Evolutionary conservation across 2,888 invertebrate species (phyloP), one percentile per base, ranked within the genome.

Genomic region (Erebia palarica): DNA sequence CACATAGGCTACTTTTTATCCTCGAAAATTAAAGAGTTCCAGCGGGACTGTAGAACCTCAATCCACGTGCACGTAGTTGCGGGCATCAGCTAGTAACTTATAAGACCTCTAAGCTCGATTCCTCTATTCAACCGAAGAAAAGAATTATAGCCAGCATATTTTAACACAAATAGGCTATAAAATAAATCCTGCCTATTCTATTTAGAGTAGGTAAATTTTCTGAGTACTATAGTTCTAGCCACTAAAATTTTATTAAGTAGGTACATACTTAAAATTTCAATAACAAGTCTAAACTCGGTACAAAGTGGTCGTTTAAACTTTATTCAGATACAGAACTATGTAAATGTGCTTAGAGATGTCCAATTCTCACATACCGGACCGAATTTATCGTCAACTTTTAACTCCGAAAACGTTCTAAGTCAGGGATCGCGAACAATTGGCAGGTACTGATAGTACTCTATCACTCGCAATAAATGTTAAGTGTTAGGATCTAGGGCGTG

Each of bases 281-380:
- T 69, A 69, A 68, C 58, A 51, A 59, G 64, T 61, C 60, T 60
- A 9, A 69, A 49, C 70, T 70, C 65, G 42, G 49, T 57, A 61
- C 47, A 21, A 53, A 65, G 64, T 72, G 64, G 65, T 65, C 57
- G 70, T 61, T 69, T 58, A 70, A 55, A 36, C 65, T 73, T 74
- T 65, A 73, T 71, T 68, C 66, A 65, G 69, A 74, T 71, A 75
- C 63, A 59, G 59, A 65, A 70, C 18, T 47, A 42, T 64, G 27
- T 58, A 44, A 70, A 76, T 66, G 70, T 72, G 70, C 67, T 73
- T 69, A 73, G 67, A 72, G 69, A 58, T 44, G 65, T 68, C 70
- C 72, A 55, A 72, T 72, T 69, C 57, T 21, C 14, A 47, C 47
- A 63, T 57, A 57, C 65, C 65, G 72, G 55, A 65, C 42, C 65